Conservation (phyloP, 2,113 vertebrate genomes). For the Rhinolophus sinicus region DNA sequence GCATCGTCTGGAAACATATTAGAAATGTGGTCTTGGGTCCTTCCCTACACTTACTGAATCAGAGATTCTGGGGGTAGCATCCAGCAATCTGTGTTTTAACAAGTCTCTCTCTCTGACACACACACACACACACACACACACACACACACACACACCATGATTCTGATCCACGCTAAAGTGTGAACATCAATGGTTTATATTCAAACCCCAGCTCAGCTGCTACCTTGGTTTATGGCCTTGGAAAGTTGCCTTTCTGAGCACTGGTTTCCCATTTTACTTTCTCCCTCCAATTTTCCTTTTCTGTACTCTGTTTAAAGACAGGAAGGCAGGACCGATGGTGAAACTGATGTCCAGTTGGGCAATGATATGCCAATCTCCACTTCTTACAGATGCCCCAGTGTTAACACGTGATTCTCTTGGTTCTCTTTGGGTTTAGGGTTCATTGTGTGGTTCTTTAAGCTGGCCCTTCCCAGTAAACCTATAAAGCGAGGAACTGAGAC, state of each 20-base stretch:
- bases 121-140: neutral
- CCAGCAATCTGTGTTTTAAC: neutral
- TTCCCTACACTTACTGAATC: neutral
- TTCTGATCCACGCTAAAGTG: neutral
- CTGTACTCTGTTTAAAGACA: neutral
- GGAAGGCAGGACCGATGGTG: neutral
- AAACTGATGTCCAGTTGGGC: neutral
- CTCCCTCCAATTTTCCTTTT: neutral
- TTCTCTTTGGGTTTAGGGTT: neutral
- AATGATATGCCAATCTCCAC: neutral
- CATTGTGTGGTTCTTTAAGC: neutral
- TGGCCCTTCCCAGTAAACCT: neutral
- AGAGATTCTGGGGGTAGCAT: too few species aligned
- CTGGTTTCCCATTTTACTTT: neutral
- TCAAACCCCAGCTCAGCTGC: neutral
- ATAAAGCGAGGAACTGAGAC: neutral
- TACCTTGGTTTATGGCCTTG: neutral
- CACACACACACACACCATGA: too few species aligned
- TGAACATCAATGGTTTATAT: neutral
- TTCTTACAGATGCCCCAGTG: neutral
- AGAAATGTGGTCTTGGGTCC: neutral
- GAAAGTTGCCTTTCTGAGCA: neutral
- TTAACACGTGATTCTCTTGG: neutral
- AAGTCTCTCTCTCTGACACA: too few species aligned
- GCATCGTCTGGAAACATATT: neutral